Conservation (phyloP, 2,113 vertebrate genomes). For the Hippocampus mohnikei region DNA sequence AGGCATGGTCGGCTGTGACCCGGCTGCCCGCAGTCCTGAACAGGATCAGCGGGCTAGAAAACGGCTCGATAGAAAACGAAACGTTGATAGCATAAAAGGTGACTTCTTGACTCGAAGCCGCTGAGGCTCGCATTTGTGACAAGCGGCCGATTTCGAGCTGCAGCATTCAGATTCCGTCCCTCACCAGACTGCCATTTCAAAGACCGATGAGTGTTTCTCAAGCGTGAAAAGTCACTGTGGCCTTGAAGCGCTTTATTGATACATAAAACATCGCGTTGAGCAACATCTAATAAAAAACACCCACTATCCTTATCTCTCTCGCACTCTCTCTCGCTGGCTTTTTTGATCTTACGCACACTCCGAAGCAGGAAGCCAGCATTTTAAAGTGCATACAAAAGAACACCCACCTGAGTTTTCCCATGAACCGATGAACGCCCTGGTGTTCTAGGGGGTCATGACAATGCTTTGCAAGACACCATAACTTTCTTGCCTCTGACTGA, state of each 20-base stretch:
- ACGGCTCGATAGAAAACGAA: neutral
- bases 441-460: neutral
- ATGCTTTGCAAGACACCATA: neutral
- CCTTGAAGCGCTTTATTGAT: slow-evolving; percentile 63
- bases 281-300: slow-evolving; percentile 60
- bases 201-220: slow-evolving; percentile 30
- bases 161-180: slow-evolving; percentile 41
- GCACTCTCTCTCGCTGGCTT: slow-evolving; percentile 20
- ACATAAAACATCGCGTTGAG: slow-evolving; percentile 60
- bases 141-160: slow-evolving; percentile 34
- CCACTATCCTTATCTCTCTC: slow-evolving; percentile 28
- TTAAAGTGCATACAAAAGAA: slow-evolving; percentile 15
- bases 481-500: neutral
- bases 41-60: neutral
- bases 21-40: neutral
- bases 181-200: slow-evolving; percentile 35
- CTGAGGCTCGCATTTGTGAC: slow-evolving; percentile 40
- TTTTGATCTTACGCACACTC: slow-evolving; percentile 10
- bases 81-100: slow-evolving; percentile 23
- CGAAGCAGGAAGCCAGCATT: slow-evolving; percentile 14
- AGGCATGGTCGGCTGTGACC: neutral
- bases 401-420: neutral
- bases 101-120: slow-evolving; percentile 26
- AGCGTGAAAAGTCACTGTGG: slow-evolving; percentile 46
- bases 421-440: neutral